Conservation (phyloP, 2,113 vertebrate genomes). For the Pandion haliaetus region DNA sequence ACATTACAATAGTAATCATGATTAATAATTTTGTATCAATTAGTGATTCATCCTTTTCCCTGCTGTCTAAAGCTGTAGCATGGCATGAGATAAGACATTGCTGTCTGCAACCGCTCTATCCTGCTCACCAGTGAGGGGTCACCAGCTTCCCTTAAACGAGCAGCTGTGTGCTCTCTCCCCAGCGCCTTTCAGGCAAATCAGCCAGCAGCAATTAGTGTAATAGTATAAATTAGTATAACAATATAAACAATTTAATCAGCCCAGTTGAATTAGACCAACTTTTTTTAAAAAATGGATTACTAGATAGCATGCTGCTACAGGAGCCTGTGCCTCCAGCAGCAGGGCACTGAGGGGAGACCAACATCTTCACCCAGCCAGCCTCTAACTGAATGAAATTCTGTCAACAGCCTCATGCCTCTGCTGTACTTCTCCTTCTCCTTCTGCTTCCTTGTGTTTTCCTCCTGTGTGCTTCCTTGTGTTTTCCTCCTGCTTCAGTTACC, state of each 20-base stretch:
- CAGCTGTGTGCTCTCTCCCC: not conserved
- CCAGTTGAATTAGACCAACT: not conserved
- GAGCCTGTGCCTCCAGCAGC: not conserved
- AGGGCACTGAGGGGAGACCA: not conserved
- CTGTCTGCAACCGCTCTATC: fast-evolving
- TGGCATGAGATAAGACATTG: not conserved
- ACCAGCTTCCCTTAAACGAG: not conserved
- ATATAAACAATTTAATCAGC: not conserved
- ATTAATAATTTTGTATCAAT: not conserved
- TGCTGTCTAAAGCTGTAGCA: not conserved
- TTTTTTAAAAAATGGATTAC: not conserved
- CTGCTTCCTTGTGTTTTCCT: not conserved
- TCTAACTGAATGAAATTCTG: not conserved
- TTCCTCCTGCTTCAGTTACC: not conserved
- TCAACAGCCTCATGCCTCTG: not conserved
- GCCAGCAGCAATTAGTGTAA: conserved; percentile 1
- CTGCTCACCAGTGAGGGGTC: not conserved
- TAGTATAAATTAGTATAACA: not conserved
- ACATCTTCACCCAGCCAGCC: not conserved
- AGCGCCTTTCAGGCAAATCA: not conserved
- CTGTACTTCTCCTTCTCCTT: not conserved
- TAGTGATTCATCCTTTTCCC: not conserved
- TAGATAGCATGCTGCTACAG: not conserved
- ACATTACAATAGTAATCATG: not conserved
- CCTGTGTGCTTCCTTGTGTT: not conserved